Percentiles rank a stretch among this genome's conserved stretches.
phyloP scores from a whole-genome alignment of 2,113 vertebrate species.

The Megaptera novaeangliae region DNA sequence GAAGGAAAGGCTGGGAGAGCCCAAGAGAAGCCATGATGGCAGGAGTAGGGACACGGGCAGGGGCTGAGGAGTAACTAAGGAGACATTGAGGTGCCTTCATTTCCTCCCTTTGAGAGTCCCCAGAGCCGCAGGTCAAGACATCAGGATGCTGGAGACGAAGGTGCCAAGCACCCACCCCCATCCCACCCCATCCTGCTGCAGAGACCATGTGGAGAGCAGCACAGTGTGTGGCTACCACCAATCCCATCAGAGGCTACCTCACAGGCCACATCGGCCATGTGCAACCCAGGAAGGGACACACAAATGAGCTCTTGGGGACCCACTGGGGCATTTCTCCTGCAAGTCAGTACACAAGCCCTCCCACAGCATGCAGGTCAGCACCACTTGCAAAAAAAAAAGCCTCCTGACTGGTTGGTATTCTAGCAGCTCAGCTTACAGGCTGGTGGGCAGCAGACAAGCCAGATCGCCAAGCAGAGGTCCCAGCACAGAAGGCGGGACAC shows the following conservation, averaged over 20 bases:
- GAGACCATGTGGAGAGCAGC: neutral
- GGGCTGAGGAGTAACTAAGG: neutral
- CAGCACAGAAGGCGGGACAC: neutral
- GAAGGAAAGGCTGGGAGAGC: neutral
- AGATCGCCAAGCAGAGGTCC: neutral
- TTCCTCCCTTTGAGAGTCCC: neutral
- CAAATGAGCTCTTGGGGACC: neutral
- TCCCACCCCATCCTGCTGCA: neutral
- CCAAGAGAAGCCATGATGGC: neutral
- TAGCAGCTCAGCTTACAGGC: neutral
- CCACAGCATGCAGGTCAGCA: neutral
- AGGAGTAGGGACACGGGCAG: neutral
- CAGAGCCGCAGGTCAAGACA: neutral
- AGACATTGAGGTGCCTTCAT: neutral
- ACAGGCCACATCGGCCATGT: accelerated
- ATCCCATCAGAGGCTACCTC: neutral
- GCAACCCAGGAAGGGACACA: neutral
- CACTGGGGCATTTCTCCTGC: neutral
- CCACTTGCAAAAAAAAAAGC: neutral
- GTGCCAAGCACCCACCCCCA: neutral
- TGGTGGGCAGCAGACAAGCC: neutral
- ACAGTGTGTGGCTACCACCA: neutral
- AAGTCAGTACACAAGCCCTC: neutral
- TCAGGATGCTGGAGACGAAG: neutral
- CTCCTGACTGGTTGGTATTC: neutral